Base-by-base conservation (phyloP, 2,113 vertebrate genomes). In the Mixornis gularis region DNA sequence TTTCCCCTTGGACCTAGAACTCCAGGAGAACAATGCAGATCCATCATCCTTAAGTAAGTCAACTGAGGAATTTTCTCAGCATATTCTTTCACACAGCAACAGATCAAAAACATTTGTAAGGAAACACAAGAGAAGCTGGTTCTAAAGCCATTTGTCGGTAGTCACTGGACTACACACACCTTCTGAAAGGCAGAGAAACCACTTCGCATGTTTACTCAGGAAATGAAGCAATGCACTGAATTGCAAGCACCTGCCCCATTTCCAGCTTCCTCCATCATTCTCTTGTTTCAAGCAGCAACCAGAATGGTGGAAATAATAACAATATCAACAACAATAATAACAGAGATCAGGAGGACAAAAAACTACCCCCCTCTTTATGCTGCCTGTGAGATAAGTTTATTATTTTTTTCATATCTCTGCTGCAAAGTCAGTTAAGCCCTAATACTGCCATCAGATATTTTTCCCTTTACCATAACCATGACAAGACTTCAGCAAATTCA, bases 141-240 rank as follows among this genome's bases (percentile, higher is more conserved):
- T 69, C 12, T 62, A 52, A 64, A 68, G 38, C 8, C 26, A 41
- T 21, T 7, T 69, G 8, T 12, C 10, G 32, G 17, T 7, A 76
- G 32, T 21, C 22, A 44, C 14, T 27, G 34, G 25, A 26, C 44
- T 46, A 38, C 5, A 13, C 2, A 24, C 20, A 9, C 4, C 4
- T 52, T 29, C 60, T 4, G 2, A 74, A 77, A 44, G 25, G 22
- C 32, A 62, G 17, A 52, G 30, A 87, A 74, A 48, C 3, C 13
- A 22, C 7, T 20, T 20, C 0, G 0, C 41, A 40, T 0, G 0
- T 27, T 19, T 40, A 43, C n/a, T 48, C 8, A 38, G 26, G 14
- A 66, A 81, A 52, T 1, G 8, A 9, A 52, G n/a, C 46, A 65
- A 22, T 3, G 7, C 18, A 30, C 9, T 20, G 14, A 79, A 78